phyloP scores from a whole-genome alignment of 1,140 invertebrate genomes.

The Ditylenchus dipsaci region DNA sequence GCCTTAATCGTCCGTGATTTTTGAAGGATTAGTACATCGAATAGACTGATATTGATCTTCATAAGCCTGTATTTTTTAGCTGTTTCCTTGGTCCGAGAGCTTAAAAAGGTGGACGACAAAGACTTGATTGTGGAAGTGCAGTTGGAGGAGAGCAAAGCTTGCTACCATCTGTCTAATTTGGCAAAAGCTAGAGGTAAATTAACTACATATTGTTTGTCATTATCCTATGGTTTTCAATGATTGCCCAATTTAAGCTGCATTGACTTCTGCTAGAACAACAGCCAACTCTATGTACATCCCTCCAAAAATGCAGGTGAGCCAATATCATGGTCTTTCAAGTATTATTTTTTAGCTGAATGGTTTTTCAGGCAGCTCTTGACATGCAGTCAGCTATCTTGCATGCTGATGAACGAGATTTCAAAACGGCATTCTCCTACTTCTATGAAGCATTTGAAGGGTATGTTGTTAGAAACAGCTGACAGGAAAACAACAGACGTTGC shows the following conservation, averaged over 20 bases:
- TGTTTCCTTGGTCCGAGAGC: constrained; percentile 78
- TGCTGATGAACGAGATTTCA: constrained; percentile 97
- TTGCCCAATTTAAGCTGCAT: constrained; percentile 67
- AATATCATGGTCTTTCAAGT: background rate
- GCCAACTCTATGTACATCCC: constrained; percentile 99
- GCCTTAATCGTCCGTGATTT: too few species aligned
- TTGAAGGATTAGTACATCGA: too few species aligned
- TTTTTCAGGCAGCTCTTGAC: constrained; percentile 69
- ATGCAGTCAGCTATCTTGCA: constrained; percentile 94
- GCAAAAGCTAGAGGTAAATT: constrained; percentile 74
- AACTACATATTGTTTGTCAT: too few species aligned
- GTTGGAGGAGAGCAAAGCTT: constrained; percentile 94
- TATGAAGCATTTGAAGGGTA: constrained; percentile 99
- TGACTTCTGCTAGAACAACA: constrained; percentile 94
- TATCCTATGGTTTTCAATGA: too few species aligned
- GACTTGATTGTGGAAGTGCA: constrained; percentile 92
- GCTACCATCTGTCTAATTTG: constrained; percentile 91
- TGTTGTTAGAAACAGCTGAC: too few species aligned
- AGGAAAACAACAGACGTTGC: too few species aligned
- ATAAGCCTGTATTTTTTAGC: constrained; percentile 57
- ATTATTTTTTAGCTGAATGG: background rate
- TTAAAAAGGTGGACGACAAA: constrained; percentile 99
- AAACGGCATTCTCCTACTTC: constrained; percentile 99
- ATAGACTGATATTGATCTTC: too few species aligned
- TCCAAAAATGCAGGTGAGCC: constrained; percentile 72